These are phyloP conservation scores for Nematostella vectensis DNA, from an alignment of 92 coral and sea anemone genomes.

Conservation along the genomic window DNA sequence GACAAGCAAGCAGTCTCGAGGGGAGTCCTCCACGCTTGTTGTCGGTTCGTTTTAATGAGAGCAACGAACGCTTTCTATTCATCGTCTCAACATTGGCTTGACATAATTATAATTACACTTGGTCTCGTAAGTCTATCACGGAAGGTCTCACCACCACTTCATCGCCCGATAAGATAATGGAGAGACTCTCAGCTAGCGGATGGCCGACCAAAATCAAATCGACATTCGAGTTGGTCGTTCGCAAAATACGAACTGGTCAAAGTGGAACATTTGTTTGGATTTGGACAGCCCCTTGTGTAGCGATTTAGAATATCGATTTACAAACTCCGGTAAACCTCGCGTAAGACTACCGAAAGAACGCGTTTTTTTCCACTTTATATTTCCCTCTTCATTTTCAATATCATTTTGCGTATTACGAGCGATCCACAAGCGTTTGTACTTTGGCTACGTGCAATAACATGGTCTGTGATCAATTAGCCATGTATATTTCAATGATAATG, in stretches of 20 bases:
- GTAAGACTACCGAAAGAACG: no score
- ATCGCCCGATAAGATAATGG: neutral
- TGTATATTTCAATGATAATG: conserved; percentile 46
- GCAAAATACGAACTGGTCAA: no score
- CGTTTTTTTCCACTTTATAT: no score
- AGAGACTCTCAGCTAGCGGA: neutral
- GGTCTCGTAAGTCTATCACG: conserved; percentile 51
- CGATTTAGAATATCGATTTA: no score
- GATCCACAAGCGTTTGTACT: no score
- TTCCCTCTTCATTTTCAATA: no score
- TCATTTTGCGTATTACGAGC: no score
- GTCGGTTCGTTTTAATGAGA: conserved; percentile 87
- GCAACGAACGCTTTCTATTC: conserved; percentile 66
- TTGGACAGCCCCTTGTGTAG: no score
- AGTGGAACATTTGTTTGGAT: no score
- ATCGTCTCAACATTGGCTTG: conserved; percentile 54
- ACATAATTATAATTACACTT: conserved; percentile 62
- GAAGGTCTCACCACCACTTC: conserved; percentile 31
- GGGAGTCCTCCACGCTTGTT: conserved; percentile 51
- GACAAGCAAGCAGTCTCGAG: conserved; percentile 50
- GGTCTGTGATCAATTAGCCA: conserved; percentile 58
- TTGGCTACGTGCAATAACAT: conserved; percentile 15
- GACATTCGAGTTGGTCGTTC: no score
- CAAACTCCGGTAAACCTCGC: no score
- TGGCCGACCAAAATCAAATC: no score